Evolutionary conservation across 2,888 invertebrate genomes (phyloP).

Genomic region (Carpatolechia fugitivella): DNA sequence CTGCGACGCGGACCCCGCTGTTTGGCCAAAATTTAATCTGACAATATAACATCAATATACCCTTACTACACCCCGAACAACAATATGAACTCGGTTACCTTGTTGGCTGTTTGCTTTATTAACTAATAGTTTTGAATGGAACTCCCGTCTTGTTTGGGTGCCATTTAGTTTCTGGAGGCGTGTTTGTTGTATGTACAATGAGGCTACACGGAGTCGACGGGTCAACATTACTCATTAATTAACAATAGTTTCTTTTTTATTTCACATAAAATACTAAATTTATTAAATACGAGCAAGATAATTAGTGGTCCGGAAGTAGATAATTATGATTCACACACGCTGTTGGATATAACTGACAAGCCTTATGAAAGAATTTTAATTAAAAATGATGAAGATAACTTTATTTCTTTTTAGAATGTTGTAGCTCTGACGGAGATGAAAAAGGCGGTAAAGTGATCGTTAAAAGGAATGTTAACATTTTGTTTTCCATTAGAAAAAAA

Average conservation of each 20-base stretch:
- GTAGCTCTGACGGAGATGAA: background rate
- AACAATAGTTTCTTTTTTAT: too few relatives aligned
- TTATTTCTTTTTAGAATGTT: too few relatives aligned
- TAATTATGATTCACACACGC: too few relatives aligned
- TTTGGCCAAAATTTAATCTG: constrained; percentile 68
- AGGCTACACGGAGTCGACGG: too few relatives aligned
- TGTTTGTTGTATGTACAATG: constrained; percentile 7
- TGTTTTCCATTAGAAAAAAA: constrained; percentile 40
- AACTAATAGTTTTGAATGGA: constrained; percentile 19
- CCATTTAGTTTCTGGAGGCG: constrained; percentile 16
- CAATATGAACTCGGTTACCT: constrained; percentile 22
- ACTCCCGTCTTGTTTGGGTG: constrained; percentile 6
- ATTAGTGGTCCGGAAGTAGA: too few relatives aligned
- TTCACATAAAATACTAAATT: too few relatives aligned
- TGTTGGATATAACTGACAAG: too few relatives aligned
- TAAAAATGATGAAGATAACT: too few relatives aligned
- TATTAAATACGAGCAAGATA: too few relatives aligned
- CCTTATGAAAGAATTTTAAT: too few relatives aligned
- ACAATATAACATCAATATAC: constrained; percentile 51
- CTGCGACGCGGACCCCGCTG: constrained; percentile 61
- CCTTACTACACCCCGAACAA: constrained; percentile 9
- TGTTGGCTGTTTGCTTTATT: constrained; percentile 29
- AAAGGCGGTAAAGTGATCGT: constrained; percentile 21
- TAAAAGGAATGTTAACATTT: constrained; percentile 26
- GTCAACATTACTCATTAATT: too few relatives aligned